Evolutionary conservation across 53 echinoderm and acorn worm genomes (phyloP).

Genomic region (Glandiceps talaboti): DNA sequence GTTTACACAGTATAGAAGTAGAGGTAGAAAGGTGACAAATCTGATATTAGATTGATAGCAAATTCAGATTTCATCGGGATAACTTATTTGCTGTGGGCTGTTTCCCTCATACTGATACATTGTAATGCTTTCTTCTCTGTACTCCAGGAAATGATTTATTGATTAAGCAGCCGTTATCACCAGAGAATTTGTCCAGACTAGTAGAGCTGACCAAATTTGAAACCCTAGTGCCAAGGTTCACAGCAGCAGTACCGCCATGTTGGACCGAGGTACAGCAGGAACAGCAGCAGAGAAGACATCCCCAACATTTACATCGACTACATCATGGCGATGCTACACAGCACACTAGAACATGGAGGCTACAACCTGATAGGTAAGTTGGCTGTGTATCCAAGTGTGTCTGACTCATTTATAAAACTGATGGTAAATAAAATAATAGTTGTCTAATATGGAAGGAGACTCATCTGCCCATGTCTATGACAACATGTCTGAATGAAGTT

Average conservation of each 20-base stretch:
- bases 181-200: constrained; percentile 41
- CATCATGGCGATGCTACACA: constrained; percentile 95
- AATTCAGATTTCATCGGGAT: too few relatives aligned
- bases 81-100: too few relatives aligned
- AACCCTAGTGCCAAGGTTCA: constrained; percentile 92
- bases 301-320: constrained; percentile 93
- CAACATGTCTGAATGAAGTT: neutral
- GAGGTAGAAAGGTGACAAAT: too few relatives aligned
- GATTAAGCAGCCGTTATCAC: constrained; percentile 44
- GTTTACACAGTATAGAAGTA: too few relatives aligned
- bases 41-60: too few relatives aligned
- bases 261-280: constrained; percentile 99
- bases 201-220: constrained; percentile 90
- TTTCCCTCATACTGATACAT: too few relatives aligned
- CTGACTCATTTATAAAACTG: too few relatives aligned
- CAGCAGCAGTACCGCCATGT: constrained; percentile 86
- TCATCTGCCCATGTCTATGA: too few relatives aligned
- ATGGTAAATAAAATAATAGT: too few relatives aligned
- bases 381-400: neutral
- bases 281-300: constrained; percentile 94
- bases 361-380: constrained; percentile 74
- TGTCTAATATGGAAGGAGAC: too few relatives aligned
- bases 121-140: too few relatives aligned
- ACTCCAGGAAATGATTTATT: constrained; percentile 44
- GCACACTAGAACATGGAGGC: constrained; percentile 95